Evolutionary conservation across 2,888 invertebrate species (phyloP).

Genomic region (Alloscopus bannaensis): DNA sequence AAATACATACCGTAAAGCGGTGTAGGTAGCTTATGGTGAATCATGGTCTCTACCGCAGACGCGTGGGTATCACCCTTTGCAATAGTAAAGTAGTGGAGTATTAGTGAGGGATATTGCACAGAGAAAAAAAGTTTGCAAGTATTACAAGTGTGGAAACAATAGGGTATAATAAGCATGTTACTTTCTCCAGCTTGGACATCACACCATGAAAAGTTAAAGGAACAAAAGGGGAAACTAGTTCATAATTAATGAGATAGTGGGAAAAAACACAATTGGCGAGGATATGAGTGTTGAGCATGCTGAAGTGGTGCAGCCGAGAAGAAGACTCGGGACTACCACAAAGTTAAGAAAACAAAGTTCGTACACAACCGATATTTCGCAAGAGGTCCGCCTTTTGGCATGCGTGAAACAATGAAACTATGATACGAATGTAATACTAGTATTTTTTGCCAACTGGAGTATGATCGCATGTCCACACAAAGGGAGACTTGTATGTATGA

Average conservation of each 20-base stretch:
- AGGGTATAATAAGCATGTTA: constrained; percentile 29
- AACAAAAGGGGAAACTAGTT: constrained; percentile 46
- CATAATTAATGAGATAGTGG: constrained; percentile 43
- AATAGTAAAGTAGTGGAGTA: neutral
- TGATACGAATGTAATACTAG: neutral
- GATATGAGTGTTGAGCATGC: constrained; percentile 26
- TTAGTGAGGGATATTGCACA: neutral
- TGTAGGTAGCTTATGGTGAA: constrained; percentile 89
- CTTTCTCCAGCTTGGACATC: neutral
- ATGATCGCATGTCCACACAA: neutral
- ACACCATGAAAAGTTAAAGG: constrained; percentile 17
- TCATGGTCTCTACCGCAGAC: too few relatives aligned
- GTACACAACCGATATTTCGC: too few relatives aligned
- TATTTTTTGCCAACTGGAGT: neutral
- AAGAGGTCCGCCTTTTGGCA: too few relatives aligned
- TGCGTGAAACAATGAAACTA: too few relatives aligned
- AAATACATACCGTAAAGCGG: too few relatives aligned
- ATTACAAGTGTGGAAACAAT: constrained; percentile 8
- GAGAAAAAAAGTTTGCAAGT: neutral
- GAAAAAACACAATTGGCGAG: neutral
- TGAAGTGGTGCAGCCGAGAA: too few relatives aligned
- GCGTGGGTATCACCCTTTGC: neutral
- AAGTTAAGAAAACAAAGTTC: too few relatives aligned
- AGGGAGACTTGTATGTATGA: neutral
- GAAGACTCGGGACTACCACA: constrained; percentile 30